Evolutionary conservation across 35 echinoderm and acorn worm genomes (phyloP), one percentile per base, ranked within the genome.

Genomic region (Eucidaris tribuloides): DNA sequence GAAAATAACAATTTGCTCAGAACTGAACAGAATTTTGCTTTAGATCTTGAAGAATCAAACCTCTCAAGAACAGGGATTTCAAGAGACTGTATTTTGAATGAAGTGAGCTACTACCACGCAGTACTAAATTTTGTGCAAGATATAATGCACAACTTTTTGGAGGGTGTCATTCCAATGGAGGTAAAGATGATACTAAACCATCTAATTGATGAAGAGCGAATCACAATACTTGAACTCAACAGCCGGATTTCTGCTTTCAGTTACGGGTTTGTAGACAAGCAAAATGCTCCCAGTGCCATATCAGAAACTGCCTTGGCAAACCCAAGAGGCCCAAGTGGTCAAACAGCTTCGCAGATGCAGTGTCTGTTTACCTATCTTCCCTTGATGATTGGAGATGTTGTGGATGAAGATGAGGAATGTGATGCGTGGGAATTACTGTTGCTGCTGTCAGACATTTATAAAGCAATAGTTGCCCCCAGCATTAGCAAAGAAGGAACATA

Each of bases 61-160:
- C 48, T 82, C 5, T 36, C 52, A 41, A 3, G n/a, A 38, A 82
- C 79, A 36, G 79, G 79, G 27, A 34, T 82, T 42, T 28, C 48
- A 59, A n/a, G 79, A 34, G 32, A 50, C 41, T 32, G 46, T 36
- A 31, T 33, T 17, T 24, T 82, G 20, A 82, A 82, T 62, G 5
- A 58, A 7, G 3, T 82, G 4, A 61, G 17, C 32, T n/a, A 82
- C 55, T 60, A 58, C 44, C 79, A 82, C 61, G 79, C 61, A 2
- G 35, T 17, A 33, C 25, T 27, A 23, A 82, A 82, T n/a, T 36
- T 19, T 38, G 32, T 34, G 2, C 23, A 34, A 20, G 50, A 82
- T 29, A 37, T 62, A 11, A 82, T 82, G 33, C 79, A 82, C 40
- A 56, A 82, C 49, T 58, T 82, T 40, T 59, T 58, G 31, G 79